Percentiles rank a stretch among this genome's conserved stretches.
Conservation (phyloP, 2,888 invertebrate genomes). For the Tenthredo notha region DNA sequence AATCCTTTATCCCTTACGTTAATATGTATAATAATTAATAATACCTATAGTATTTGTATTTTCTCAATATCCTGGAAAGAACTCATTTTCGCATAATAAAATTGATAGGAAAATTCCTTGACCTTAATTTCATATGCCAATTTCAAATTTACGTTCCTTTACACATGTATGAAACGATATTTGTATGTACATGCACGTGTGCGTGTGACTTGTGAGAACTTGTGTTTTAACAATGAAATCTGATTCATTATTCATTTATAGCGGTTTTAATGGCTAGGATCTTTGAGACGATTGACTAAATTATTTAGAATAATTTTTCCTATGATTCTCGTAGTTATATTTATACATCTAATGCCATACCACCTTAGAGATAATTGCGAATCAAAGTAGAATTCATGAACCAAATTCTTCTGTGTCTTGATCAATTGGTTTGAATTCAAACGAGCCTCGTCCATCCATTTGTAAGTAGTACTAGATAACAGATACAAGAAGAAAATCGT, state of each 20-base stretch:
- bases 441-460: conserved; percentile 97
- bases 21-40: conserved; percentile 20
- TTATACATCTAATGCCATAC: conserved; percentile 45
- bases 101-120: background rate
- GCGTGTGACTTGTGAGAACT: conserved; percentile 7
- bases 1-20: background rate
- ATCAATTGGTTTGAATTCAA: conserved; percentile 92
- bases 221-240: background rate
- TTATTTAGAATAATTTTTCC: conserved; percentile 21
- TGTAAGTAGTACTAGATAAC: conserved; percentile 89
- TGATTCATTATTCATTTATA: background rate
- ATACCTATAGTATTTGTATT: conserved; percentile 17
- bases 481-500: conserved; percentile 32
- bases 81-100: background rate
- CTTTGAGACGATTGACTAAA: background rate
- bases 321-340: conserved; percentile 26
- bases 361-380: conserved; percentile 24
- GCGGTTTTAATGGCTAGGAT: background rate
- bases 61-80: background rate
- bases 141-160: background rate
- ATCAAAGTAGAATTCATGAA: conserved; percentile 84
- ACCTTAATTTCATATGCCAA: background rate
- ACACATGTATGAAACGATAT: conserved; percentile 16
- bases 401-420: conserved; percentile 94
- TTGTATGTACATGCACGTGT: conserved; percentile 25